Conservation (phyloP, 23 tunicate genomes). For the Diplosoma virens region DNA sequence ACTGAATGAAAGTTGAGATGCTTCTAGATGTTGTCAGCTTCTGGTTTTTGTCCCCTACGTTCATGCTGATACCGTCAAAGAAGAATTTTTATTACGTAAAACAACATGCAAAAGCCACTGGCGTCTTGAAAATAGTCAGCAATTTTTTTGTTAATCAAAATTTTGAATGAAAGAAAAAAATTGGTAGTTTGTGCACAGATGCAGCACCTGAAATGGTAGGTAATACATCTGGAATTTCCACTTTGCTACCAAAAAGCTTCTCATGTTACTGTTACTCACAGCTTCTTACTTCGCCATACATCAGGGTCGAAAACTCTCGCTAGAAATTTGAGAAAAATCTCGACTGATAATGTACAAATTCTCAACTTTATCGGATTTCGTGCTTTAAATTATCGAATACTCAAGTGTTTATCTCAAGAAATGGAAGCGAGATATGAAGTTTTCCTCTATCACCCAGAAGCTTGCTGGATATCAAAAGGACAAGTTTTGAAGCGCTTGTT, state of each 20-base stretch:
- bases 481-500: too few species aligned
- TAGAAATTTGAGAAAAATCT: background rate
- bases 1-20: too few species aligned
- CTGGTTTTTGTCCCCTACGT: slow-evolving; percentile 26
- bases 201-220: slow-evolving; percentile 56
- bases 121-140: background rate
- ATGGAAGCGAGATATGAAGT: slow-evolving; percentile 15
- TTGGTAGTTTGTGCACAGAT: slow-evolving; percentile 44
- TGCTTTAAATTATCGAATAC: slow-evolving; percentile 39
- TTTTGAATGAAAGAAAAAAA: slow-evolving; percentile 15
- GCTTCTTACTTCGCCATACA: slow-evolving; percentile 41
- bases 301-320: slow-evolving; percentile 11
- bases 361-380: slow-evolving; percentile 38
- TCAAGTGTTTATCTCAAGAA: slow-evolving; percentile 12
- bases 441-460: slow-evolving; percentile 8
- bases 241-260: background rate
- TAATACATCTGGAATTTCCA: slow-evolving; percentile 1
- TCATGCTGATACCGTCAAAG: background rate
- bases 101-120: background rate
- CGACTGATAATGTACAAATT: slow-evolving; percentile 12
- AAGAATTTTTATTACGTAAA: slow-evolving; percentile 18
- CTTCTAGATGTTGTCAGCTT: background rate
- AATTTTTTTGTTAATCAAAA: background rate
- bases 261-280: slow-evolving; percentile 13
- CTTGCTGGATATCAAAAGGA: slow-evolving; percentile 9